A percentile compares a stretch with the other conserved stretches of the same genome.
phyloP scores from a whole-genome alignment of 2,888 invertebrate species.

The Nymphalis polychloros region DNA sequence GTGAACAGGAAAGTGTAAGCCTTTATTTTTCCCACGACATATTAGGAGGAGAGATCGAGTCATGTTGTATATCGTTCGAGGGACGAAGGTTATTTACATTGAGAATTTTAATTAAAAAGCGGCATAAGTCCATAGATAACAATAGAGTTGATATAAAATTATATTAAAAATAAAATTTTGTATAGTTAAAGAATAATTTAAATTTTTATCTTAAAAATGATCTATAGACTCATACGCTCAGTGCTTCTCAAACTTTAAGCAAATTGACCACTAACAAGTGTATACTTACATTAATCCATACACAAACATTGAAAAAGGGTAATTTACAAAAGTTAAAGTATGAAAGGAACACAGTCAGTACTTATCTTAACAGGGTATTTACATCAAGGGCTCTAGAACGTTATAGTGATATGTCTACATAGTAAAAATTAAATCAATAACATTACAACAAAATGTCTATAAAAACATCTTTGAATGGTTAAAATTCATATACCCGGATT shows the following conservation, averaged over 20 bases:
- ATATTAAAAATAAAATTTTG: not conserved
- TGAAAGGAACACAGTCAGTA: constrained; percentile 52
- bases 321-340: constrained; percentile 47
- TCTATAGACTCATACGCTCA: constrained; percentile 18
- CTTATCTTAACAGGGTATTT: constrained; percentile 50
- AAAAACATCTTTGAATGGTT: not conserved
- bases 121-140: constrained; percentile 18
- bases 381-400: constrained; percentile 54
- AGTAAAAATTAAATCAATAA: not conserved
- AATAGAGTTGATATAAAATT: not conserved
- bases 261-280: constrained; percentile 38
- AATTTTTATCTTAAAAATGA: not conserved
- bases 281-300: constrained; percentile 32
- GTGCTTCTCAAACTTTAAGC: constrained; percentile 27
- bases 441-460: not conserved
- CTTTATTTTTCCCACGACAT: not conserved
- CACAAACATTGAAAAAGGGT: constrained; percentile 40
- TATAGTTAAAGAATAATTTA: too few species aligned
- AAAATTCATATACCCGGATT: too few species aligned
- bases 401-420: constrained; percentile 34
- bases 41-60: constrained; percentile 1
- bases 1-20: constrained; percentile 14
- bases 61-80: constrained; percentile 1
- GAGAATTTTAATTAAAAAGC: constrained; percentile 13
- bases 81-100: constrained; percentile 10